Evolutionary conservation across 1,140 invertebrate genomes (phyloP).

Genomic region (Drosophila sucinea): DNA sequence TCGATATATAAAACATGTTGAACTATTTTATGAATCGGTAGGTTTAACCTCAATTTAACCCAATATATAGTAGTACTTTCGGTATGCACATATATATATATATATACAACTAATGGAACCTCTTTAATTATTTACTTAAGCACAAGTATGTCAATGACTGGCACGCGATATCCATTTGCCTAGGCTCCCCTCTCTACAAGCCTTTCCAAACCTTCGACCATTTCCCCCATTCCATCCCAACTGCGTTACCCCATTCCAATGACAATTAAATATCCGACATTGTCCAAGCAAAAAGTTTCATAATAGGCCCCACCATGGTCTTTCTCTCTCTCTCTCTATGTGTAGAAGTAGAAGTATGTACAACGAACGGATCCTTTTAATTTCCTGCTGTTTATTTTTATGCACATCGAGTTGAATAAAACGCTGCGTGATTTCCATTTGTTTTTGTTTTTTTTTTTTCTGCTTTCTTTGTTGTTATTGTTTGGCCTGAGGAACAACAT

Average conservation of each 20-base stretch:
- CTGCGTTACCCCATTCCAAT: not conserved
- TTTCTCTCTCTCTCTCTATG: slow-evolving; percentile 3
- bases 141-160: slow-evolving; percentile 62
- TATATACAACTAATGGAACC: slow-evolving; percentile 16
- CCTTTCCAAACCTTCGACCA: not conserved
- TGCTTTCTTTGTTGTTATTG: not conserved
- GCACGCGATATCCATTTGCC: slow-evolving; percentile 54
- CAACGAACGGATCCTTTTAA: slow-evolving; percentile 67
- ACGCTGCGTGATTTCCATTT: slow-evolving; percentile 75
- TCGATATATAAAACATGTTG: not conserved
- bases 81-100: not conserved
- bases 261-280: slow-evolving; percentile 69
- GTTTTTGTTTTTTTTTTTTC: not conserved
- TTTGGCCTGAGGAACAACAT: slow-evolving; percentile 28
- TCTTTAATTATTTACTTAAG: slow-evolving; percentile 16
- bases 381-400: slow-evolving; percentile 77
- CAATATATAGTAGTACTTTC: not conserved
- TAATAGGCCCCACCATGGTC: slow-evolving; percentile 52
- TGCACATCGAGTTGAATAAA: slow-evolving; percentile 52
- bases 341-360: not conserved
- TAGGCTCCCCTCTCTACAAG: not conserved
- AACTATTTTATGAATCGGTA: not conserved
- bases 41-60: slow-evolving; percentile 4
- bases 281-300: slow-evolving; percentile 48
- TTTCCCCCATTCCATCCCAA: not conserved